Conservation (phyloP, 2,888 invertebrate species). For the Harpagoxenus sublaevis region DNA sequence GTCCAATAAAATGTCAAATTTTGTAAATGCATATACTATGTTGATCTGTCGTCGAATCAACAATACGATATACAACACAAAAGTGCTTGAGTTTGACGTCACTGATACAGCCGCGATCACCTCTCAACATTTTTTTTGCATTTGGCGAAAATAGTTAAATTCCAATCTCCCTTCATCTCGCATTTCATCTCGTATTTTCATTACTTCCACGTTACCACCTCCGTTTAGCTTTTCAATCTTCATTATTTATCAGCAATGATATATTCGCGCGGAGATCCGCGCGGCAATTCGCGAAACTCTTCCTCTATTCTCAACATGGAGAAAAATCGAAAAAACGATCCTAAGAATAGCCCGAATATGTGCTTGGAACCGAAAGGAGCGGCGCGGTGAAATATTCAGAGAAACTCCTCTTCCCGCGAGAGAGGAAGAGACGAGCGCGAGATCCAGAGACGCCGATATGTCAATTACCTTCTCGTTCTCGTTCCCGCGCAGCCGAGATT, state of each 20-base stretch:
- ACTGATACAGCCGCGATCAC: not conserved
- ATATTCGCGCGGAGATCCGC: not conserved
- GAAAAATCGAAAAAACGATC: not conserved
- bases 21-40: not conserved
- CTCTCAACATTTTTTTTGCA: not conserved
- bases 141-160: not conserved
- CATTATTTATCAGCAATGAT: not conserved
- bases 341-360: not conserved
- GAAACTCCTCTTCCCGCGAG: conserved; percentile 17
- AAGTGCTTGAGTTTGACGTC: not conserved
- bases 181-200: not conserved
- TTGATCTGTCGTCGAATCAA: not conserved
- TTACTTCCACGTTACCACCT: not conserved
- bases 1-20: not conserved
- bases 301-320: not conserved
- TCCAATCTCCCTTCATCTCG: not conserved
- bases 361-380: not conserved
- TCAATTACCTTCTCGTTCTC: conserved; percentile 44
- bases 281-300: not conserved
- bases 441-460: conserved; percentile 45
- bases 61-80: not conserved
- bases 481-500: conserved; percentile 30
- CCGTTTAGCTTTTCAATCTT: not conserved
- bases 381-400: conserved; percentile 37
- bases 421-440: conserved; percentile 36